Evolutionary conservation across 2,113 vertebrate species (phyloP), one percentile per base, ranked within the genome.

Genomic region (Carassius auratus): DNA sequence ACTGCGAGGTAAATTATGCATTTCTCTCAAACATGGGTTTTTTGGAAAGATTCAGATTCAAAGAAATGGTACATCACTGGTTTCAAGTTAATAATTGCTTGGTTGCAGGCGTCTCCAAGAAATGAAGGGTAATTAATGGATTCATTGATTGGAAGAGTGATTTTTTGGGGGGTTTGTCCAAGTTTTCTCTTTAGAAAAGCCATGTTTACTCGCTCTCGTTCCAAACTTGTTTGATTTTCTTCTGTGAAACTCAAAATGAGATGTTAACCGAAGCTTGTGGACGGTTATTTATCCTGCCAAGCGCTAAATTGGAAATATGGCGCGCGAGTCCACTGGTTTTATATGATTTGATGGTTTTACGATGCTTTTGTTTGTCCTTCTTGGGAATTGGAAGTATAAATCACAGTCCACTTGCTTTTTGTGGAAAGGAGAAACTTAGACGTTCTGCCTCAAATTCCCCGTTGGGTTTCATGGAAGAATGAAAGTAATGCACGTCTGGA

Each of bases 11-110:
- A 7, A 17, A 55, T 55, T 6, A 7, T 55, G 14, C 14, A 55
- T 55, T 52, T 79, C 78, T 2, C 30, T 80, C 10, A 57, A 76
- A 79, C 64, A 57, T 64, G 74, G 55, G 21, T 38, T 48, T 48
- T 48, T 5, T 3, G 2, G 48, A 48, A 48, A 73, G 69, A 50
- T 50, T 50, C 48, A 50, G 13, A 52, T 15, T 52, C 50, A 52
- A 15, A 50, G 48, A 50, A 50, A 50, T 50, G 3, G 48, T 64
- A 12, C 75, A 61, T 85, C 64, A 57, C 74, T 79, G 52, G 36
- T 36, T 69, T 19, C 26, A 19, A 68, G 8, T 74, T 62, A 45
- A 7, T 74, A 3, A 50, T 42, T n/a, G 6, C 13, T 74, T 74
- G 42, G 12, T 74, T 74, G 21, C 42, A 14, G 21, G 71, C 13